Evolutionary conservation across 1,140 invertebrate genomes (phyloP), one percentile per base, ranked within the genome.

Genomic region (Zaprionus lachaisei): DNA sequence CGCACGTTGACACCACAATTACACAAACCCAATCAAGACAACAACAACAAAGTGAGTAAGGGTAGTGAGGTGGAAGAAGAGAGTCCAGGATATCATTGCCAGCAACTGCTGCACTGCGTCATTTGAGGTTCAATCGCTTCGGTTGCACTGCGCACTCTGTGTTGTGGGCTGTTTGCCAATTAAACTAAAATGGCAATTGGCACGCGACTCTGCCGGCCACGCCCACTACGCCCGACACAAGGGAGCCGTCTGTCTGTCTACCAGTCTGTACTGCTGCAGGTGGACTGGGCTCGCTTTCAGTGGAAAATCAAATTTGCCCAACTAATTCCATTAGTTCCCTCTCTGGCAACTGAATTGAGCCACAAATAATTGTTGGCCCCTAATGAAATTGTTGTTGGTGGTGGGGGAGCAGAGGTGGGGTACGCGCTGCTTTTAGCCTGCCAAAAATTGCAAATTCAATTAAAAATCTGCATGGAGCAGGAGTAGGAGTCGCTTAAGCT

Each of bases 381-480:
- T 77, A 85, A 79, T 73, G 64, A 72, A 81, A 85, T 83, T 80
- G 62, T 57, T 24, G 22, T 12, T 24, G 47, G 3, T 3, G 1
- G 7, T 12, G 9, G 0, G 14, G 28, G 28, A 7, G 0, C 1
- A 0, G 26, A 28, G 7, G 6, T 31, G 28, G n/a, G 2, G 15
- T 64, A 37, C 56, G 65, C 56, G 55, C 51, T 24, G 73, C 80
- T 66, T 70, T 75, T 68, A 41, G 61, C 15, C 38, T 37, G 28
- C 55, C 51, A 34, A 78, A 81, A 81, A 66, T 84, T 71, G 57
- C 67, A 83, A 84, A 87, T 89, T 87, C 84, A 89, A 87, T 87
- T 87, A 89, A 87, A 87, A 81, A 75, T 66, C 31, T n/a, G 64
- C 61, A 34, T 31, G 51, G 24, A 63, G 41, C 31, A 37, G 61